Evolutionary conservation across 2,113 vertebrate genomes (phyloP).

Genomic region (Phyllostomus discolor): DNA sequence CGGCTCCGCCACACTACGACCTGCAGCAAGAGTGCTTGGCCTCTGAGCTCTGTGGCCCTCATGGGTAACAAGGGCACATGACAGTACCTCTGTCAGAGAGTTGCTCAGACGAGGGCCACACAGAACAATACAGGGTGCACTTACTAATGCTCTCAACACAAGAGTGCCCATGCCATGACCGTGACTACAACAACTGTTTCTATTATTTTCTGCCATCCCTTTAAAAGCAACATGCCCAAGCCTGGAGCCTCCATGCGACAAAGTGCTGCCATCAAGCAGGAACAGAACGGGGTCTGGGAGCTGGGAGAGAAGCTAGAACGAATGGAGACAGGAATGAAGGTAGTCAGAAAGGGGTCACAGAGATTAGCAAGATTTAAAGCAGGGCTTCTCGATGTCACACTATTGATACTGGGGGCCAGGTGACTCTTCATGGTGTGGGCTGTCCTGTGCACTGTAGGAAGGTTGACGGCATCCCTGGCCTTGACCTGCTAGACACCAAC

Average conservation of each 20-base stretch:
- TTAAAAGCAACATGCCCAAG: not conserved
- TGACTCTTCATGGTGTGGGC: not conserved
- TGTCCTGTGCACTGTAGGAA: not conserved
- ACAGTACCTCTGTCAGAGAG: not conserved
- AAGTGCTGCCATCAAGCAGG: not conserved
- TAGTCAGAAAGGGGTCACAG: not conserved
- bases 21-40: not conserved
- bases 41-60: not conserved
- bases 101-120: not conserved
- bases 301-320: not conserved
- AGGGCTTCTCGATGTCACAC: not conserved
- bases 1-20: not conserved
- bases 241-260: not conserved
- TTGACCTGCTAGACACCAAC: not conserved
- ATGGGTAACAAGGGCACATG: not conserved
- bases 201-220: not conserved
- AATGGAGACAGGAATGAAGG: not conserved
- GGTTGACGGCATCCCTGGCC: rapidly evolving
- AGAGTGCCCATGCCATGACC: not conserved
- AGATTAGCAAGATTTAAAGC: not conserved
- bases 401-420: rapidly evolving
- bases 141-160: not conserved
- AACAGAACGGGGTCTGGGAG: not conserved
- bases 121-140: not conserved
- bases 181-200: not conserved